Evolutionary conservation across 2,113 vertebrate genomes (phyloP).

Genomic region (Psephotus haematonotus): DNA sequence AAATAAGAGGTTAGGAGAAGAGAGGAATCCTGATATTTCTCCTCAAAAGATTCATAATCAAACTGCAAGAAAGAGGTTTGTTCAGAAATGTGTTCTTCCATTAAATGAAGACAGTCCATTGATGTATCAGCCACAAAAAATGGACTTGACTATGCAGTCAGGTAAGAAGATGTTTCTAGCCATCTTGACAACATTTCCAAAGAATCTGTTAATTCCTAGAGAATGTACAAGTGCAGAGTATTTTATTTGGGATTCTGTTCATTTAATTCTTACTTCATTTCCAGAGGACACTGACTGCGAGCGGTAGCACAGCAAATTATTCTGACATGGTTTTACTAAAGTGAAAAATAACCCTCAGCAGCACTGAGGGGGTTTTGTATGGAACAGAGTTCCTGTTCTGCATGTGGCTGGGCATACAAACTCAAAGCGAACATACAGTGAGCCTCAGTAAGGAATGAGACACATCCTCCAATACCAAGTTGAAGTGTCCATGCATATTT

Average conservation of each 20-base stretch:
- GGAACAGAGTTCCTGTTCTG: neutral
- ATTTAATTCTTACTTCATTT: constrained; percentile 58
- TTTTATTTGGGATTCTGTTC: constrained; percentile 30
- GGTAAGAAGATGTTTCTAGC: constrained; percentile 79
- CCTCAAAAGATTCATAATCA: constrained; percentile 81
- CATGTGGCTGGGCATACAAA: neutral
- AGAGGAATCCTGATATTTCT: constrained; percentile 74
- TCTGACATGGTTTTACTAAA: constrained; percentile 44
- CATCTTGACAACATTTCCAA: constrained; percentile 24
- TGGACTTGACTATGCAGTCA: constrained; percentile 85
- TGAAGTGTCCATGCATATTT: neutral
- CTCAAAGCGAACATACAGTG: neutral
- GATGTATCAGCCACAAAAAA: constrained; percentile 82
- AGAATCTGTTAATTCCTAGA: neutral
- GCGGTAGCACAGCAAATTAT: constrained; percentile 35
- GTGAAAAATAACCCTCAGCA: neutral
- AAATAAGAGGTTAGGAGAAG: constrained; percentile 86
- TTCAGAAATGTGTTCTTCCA: constrained; percentile 85
- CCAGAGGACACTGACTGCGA: constrained; percentile 44
- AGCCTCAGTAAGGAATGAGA: constrained; percentile 12
- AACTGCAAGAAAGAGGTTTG: constrained; percentile 83
- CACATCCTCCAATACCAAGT: neutral
- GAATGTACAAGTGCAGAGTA: neutral
- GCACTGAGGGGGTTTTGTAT: constrained; percentile 4
- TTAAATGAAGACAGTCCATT: constrained; percentile 81